phyloP scores from a whole-genome alignment of 2,797 vertebrate genomes.

The Xiphorhynchus erythropygius region DNA sequence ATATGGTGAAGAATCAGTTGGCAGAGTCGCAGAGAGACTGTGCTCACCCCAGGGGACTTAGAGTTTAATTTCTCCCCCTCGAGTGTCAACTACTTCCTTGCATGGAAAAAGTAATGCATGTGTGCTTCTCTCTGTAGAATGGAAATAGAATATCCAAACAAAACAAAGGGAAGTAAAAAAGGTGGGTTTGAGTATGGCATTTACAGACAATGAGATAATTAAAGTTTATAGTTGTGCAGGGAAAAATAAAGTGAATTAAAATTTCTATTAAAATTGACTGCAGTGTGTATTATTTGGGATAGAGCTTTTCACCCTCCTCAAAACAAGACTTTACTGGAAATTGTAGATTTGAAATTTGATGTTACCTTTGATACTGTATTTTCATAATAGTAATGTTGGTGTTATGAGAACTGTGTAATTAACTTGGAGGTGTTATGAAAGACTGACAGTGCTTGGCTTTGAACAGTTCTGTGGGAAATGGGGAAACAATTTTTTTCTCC shows the following conservation, averaged over 20 bases:
- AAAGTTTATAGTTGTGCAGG: neutral
- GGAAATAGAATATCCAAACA: neutral
- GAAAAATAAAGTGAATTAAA: neutral
- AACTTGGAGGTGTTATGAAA: neutral
- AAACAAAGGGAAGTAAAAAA: neutral
- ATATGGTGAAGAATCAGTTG: conserved; percentile 18
- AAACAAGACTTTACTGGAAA: neutral
- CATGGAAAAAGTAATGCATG: neutral
- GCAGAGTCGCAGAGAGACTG: neutral
- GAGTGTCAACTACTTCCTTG: neutral
- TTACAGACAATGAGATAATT: neutral
- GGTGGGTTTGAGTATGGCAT: neutral
- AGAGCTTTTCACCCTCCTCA: neutral
- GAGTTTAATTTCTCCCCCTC: neutral
- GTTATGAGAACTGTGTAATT: neutral
- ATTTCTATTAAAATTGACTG: neutral
- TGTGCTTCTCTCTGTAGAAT: neutral
- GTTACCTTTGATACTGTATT: neutral
- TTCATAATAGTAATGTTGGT: neutral
- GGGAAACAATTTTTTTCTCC: neutral
- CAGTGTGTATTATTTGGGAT: neutral
- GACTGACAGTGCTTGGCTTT: neutral
- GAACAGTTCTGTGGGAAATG: neutral
- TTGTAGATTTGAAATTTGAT: neutral
- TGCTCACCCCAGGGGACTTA: neutral